Evolutionary conservation across 2,113 vertebrate genomes (phyloP), one percentile per base, ranked within the genome.

Genomic region (Paraplagusia blochii): DNA sequence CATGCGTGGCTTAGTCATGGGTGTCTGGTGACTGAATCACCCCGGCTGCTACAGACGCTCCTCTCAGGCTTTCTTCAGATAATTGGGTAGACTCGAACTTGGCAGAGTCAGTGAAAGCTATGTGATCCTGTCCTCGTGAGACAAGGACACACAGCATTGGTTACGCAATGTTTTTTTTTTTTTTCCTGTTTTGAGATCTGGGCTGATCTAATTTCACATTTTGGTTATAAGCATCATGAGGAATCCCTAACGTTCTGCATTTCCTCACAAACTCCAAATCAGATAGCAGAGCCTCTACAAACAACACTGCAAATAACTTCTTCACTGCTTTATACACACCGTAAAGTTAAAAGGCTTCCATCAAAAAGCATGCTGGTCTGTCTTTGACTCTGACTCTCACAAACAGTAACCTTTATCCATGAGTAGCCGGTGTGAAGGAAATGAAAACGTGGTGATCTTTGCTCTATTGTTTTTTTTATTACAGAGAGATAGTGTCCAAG

Each of bases 201-300:
- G 11, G 16, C 74, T 85, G 83, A 87, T 89, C 74, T 72, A 85
- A 88, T 89, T 88, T 81, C 63, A 81, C 60, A 43, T 83, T 72
- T 69, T 43, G 57, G 69, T 85, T 83, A 87, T 85, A 79, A 85
- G 77, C 72, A 44, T 87, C 85, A 87, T 85, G 87, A 87, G 84
- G 70, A 72, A 61, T 11, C 47, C 81, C 63, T 77, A 72, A 84
- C 51, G 80, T 59, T 73, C n/a, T n/a, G 14, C 51, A 83, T 87
- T 86, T 85, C 71, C 71, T 75, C 58, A 44, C 55, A 64, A 69
- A 42, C 72, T 63, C 9, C 14, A 18, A 67, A 50, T 44, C 54
- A 67, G 39, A 63, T 38, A 35, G 54, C 44, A 58, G 35, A 64
- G 48, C 43, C 1, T 12, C 45, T 44, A 60, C 36, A n/a, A 39